These are phyloP conservation scores for Presbytis comata DNA, from an alignment of 2,797 vertebrate species.

Conservation along the genomic window DNA sequence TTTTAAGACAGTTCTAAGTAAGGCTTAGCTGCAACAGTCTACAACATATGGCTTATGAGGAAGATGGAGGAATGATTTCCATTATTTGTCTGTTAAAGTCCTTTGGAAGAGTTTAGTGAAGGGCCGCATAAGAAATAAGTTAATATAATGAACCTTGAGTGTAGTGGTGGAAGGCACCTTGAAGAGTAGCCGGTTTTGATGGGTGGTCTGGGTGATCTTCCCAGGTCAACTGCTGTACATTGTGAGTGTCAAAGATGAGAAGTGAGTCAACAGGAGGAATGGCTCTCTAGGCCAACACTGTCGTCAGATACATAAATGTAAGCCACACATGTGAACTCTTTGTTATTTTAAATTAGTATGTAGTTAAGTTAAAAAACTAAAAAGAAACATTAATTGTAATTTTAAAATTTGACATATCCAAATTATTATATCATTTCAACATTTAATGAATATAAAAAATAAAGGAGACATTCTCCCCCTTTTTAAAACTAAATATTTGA, in stretches of 20 bases:
- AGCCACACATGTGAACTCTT: not conserved
- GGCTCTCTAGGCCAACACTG: not conserved
- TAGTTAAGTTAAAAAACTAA: not conserved
- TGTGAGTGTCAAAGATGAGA: not conserved
- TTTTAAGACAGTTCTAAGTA: slow-evolving; percentile 59
- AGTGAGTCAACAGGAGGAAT: not conserved
- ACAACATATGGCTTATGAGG: slow-evolving; percentile 37
- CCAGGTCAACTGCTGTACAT: not conserved
- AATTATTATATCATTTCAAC: not conserved
- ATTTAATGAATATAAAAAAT: slow-evolving; percentile 35
- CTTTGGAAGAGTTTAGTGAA: slow-evolving; percentile 4
- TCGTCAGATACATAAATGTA: not conserved
- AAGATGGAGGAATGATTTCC: slow-evolving; percentile 24
- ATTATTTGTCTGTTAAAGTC: slow-evolving; percentile 54
- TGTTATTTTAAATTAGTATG: not conserved
- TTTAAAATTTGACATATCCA: not conserved
- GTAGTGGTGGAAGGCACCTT: not conserved
- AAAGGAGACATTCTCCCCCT: not conserved
- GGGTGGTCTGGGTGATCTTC: not conserved
- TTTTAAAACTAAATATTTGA: not conserved
- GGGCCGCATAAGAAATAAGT: not conserved
- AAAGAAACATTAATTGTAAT: slow-evolving; percentile 16
- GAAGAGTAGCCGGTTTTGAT: not conserved
- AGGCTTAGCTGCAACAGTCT: slow-evolving; percentile 26
- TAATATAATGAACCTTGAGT: not conserved